phyloP scores from a whole-genome alignment of 2,797 vertebrate genomes.

The Echeneis naucrates region DNA sequence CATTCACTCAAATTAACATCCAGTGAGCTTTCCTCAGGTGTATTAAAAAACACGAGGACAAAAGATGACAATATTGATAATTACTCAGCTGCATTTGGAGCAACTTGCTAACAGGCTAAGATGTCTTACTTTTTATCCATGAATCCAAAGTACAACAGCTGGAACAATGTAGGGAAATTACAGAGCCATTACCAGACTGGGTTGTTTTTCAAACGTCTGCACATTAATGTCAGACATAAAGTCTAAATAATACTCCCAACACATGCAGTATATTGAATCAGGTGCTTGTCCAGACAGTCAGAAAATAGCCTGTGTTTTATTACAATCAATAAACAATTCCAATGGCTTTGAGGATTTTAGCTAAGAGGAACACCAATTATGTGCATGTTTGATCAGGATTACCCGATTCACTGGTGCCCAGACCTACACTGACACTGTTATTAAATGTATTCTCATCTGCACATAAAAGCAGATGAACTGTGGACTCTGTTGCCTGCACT shows the following conservation, averaged over 20 bases:
- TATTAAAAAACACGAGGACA: conserved; percentile 35
- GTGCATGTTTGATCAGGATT: conserved; percentile 15
- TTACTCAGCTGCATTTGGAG: conserved; percentile 39
- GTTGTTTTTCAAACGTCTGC: conserved; percentile 64
- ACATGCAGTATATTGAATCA: conserved; percentile 49
- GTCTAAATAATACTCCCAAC: conserved; percentile 39
- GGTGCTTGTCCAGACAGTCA: conserved; percentile 47
- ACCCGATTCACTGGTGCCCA: conserved; percentile 11
- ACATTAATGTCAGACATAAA: conserved; percentile 55
- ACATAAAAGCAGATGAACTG: conserved; percentile 36
- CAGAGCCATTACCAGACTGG: conserved; percentile 61
- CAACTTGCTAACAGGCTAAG: conserved; percentile 21
- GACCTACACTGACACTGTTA: not conserved
- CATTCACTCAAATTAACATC: conserved; percentile 59
- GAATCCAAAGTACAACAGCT: conserved; percentile 59
- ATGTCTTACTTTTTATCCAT: conserved; percentile 30
- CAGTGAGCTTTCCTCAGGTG: conserved; percentile 44
- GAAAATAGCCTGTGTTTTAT: conserved; percentile 29
- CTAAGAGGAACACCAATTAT: conserved; percentile 13
- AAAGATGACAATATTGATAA: conserved; percentile 55
- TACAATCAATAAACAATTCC: conserved; percentile 24
- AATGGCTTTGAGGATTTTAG: conserved; percentile 8
- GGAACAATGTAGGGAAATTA: conserved; percentile 77
- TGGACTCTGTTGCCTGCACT: conserved; percentile 43
- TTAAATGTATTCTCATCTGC: conserved; percentile 27